Evolutionary conservation across 1,140 invertebrate genomes (phyloP), one percentile per base, ranked within the genome.

Genomic region (Cheumatopsyche charites): DNA sequence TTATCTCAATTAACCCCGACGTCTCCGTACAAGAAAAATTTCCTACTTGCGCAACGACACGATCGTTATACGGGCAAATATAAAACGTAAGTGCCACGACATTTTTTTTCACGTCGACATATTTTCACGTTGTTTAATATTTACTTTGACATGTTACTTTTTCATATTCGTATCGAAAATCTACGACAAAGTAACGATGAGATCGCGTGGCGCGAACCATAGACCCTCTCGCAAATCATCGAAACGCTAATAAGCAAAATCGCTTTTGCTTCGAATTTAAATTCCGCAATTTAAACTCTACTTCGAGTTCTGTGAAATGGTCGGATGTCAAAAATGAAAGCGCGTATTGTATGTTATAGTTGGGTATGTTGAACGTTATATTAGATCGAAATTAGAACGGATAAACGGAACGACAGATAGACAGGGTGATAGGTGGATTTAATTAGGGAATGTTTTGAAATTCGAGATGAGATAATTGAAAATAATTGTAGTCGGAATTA

Each of bases 1-100:
- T 58, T 58, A 58, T 58, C 55, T 23, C 55, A 58, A 58, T 58
- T 58, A 58, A 58, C 55, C 55, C n/a, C 47, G 21, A 11, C 55
- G 55, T 12, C 21, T 19, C 15, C 13, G 55, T 25, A 21, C 11
- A 58, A n/a, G 21, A 58, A 58, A 23, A 25, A 21, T 36, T n/a
- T 58, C 23, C 29, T 4, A 25, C 55, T 58, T 25, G 55, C 49
- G 49, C 49, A 55, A 55, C 55, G 21, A n/a, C 9, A n/a, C 43
- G 43, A n/a, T 58, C 55, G 55, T 58, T 58, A 58, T 17, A 11
- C 4, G 9, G 55, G 21, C 23, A 25, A 58, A 25, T 19, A 58
- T 7, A 12, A 42, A 42, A n/a, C n/a, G n/a, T 36, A 12, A 58
- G 55, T 58, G 19, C 4, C 17, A 5, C 21, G 55, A 25, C 25